Evolutionary conservation across 2,797 vertebrate species (phyloP), one percentile per base, ranked within the genome.

Genomic region (Scarus forsteni): DNA sequence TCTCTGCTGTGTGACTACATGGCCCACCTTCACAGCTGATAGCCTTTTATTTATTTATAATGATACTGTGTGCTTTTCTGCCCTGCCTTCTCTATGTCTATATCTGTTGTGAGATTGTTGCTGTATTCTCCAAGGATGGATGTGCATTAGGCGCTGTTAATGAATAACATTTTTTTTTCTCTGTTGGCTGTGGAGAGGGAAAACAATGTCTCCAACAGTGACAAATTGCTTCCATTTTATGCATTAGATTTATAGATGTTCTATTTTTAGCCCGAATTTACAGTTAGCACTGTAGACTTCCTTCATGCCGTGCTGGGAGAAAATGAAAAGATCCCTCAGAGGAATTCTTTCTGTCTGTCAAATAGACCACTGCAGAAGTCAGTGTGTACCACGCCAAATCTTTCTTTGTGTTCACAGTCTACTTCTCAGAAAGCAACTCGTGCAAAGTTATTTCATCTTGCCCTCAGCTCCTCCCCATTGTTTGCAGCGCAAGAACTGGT

Each of bases 401-500:
- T 15, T 55, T 60, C 72, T 86, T 76, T 73, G 68, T 84, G 66
- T 75, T 66, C 34, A 81, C 71, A 83, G 70, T 64, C 77, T 53
- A 73, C 77, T 77, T 90, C 79, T 85, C 53, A 73, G 84, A 86
- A 83, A 83, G 72, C 80, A 66, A 75, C 69, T 69, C 66, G 68
- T 72, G 69, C 77, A 77, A 85, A 87, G 72, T 77, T 87, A 85
- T 89, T 92, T 88, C 66, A 85, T 86, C 78, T 83, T 45, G 3
- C 70, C 53, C 86, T 62, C 73, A 46, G 72, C 83, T 75, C 81
- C 80, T 65, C 68, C 66, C 57, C 53, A 53, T 83, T 92, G 88
- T 93, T 92, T 92, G 85, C 88, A 45, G 78, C 84, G 66, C 63
- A 53, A 44, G 90, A 89, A 92, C 92, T 93, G 89, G 87, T 59